Evolutionary conservation across 2,888 invertebrate genomes (phyloP), one percentile per base, ranked within the genome.

Genomic region (Sipha maydis): DNA sequence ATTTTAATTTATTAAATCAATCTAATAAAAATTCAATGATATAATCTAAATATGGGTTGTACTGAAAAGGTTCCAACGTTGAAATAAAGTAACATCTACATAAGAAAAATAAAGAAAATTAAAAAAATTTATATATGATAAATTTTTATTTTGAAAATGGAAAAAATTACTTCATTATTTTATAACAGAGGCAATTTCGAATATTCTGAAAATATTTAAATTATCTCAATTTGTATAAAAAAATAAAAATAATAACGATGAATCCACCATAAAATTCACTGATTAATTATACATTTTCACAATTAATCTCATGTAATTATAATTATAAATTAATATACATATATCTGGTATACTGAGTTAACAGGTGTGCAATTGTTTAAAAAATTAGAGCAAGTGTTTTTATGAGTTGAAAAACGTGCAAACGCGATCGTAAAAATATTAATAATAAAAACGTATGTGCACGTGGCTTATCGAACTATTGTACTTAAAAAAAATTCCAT

Each of bases 301-400:
- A 54, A 85, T 85, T 54, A 34, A 71, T 54, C 77, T 31, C 48
- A 25, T 4, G 76, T 48, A 25, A 19, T 75, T 75, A 83, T 56
- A 73, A 56, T 83, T 56, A 75, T 56, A 75, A 84, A 38, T 56
- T 41, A 56, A 76, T 61, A 14, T 82, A 41, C 28, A 28, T 76
- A 19, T 83, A 25, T 31, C 9, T 75, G 61, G n/a, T 41, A 31
- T n/a, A 69, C 69, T 48, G 41, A 88, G 28, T 79, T 71, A 82
- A 82, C 88, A 88, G 88, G 88, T 88, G 88, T 31, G 75, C 88
- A 41, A 73, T 82, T 80, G 86, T 79, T 88, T 48, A 21, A 82
- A 80, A 86, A 88, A 82, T 82, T 88, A 79, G 82, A 88, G 82
- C 82, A 82, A 82, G 82, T 82, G 86, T 86, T 86, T 73, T 86